Conservation (phyloP, 2,113 vertebrate genomes). For the Chrysochloris asiatica region DNA sequence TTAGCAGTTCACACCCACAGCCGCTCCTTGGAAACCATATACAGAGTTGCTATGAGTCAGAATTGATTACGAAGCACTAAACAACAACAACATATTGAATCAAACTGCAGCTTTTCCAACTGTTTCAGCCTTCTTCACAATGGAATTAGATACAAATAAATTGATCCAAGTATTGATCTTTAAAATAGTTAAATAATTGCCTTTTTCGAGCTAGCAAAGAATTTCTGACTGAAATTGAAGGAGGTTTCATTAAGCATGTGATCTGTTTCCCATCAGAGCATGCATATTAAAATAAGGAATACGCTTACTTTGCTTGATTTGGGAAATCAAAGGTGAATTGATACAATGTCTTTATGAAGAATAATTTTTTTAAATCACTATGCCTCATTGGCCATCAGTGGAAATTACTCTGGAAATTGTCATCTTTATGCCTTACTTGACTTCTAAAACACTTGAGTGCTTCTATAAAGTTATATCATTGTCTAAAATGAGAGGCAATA, state of each 20-base stretch:
- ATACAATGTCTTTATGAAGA: constrained; percentile 10
- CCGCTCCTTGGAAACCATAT: too few relatives aligned
- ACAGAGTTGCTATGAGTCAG: too few relatives aligned
- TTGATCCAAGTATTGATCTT: constrained; percentile 53
- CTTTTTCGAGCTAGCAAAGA: background rate
- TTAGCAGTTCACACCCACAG: too few relatives aligned
- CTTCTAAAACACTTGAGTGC: constrained; percentile 21
- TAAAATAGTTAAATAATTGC: constrained; percentile 51
- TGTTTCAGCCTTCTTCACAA: background rate
- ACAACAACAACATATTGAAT: constrained; percentile 38
- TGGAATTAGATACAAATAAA: constrained; percentile 9
- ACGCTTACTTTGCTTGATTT: constrained; percentile 24
- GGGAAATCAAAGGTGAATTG: background rate
- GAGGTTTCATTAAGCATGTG: background rate
- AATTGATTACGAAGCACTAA: too few relatives aligned
- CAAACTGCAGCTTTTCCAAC: background rate
- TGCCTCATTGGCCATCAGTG: background rate
- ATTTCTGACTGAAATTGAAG: constrained; percentile 51
- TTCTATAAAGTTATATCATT: constrained; percentile 39
- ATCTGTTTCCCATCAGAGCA: constrained; percentile 13
- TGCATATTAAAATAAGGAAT: constrained; percentile 22
- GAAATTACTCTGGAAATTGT: constrained; percentile 37
- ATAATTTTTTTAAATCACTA: background rate
- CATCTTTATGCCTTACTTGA: constrained; percentile 32
- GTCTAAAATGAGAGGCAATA: constrained; percentile 24